These are phyloP conservation scores for Nyctibius grandis DNA, from an alignment of 2,797 vertebrate genomes.

Conservation along the genomic window DNA sequence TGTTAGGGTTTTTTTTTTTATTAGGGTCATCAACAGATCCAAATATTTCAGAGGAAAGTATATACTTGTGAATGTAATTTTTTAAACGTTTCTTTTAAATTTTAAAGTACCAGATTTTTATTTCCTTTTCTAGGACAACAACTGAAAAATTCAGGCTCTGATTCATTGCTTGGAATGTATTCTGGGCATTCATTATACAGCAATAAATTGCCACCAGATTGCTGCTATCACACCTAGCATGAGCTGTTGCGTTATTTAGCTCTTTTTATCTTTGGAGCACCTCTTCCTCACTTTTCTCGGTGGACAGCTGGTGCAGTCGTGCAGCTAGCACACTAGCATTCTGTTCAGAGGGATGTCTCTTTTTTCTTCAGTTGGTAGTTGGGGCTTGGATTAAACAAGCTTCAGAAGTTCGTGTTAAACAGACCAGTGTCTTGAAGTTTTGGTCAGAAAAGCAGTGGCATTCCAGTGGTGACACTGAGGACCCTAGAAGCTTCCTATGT, in stretches of 20 bases:
- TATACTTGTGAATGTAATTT: background rate
- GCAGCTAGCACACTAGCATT: background rate
- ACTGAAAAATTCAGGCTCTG: constrained; percentile 15
- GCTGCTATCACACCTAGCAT: constrained; percentile 39
- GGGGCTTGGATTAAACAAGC: background rate
- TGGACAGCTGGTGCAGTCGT: constrained; percentile 8
- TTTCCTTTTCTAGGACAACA: background rate
- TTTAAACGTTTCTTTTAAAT: background rate
- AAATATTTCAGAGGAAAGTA: background rate
- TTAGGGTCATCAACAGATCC: background rate
- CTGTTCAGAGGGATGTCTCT: background rate
- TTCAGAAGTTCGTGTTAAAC: background rate
- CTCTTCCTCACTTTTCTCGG: background rate
- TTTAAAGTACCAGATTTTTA: background rate
- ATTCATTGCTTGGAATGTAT: constrained; percentile 25
- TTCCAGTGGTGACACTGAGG: background rate
- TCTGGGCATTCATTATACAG: constrained; percentile 36
- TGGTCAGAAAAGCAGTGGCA: background rate
- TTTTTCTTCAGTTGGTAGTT: background rate
- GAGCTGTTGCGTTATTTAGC: background rate
- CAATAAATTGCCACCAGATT: constrained; percentile 41
- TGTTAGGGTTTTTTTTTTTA: background rate
- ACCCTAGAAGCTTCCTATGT: background rate
- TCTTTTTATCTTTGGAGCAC: constrained; percentile 30
- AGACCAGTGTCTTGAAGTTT: background rate